Percentiles rank a stretch among this genome's conserved stretches.
Evolutionary conservation across 2,888 invertebrate species (phyloP).

Genomic region (Amphipoea lucens): DNA sequence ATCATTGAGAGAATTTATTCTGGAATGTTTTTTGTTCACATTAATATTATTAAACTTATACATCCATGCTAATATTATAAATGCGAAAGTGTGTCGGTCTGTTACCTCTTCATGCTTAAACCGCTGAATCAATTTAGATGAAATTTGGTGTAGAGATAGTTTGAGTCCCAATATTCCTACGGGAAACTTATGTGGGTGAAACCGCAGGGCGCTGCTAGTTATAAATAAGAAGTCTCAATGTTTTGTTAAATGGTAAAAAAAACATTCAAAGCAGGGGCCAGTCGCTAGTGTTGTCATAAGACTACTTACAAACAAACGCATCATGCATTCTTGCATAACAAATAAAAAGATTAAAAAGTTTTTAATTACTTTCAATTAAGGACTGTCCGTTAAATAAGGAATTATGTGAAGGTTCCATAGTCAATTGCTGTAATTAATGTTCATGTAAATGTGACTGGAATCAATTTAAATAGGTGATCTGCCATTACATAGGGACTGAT

Average conservation of each 20-base stretch:
- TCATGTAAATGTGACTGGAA: constrained; percentile 32
- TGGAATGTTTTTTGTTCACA: not conserved
- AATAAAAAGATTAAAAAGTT: constrained; percentile 10
- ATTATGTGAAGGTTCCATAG: constrained; percentile 53
- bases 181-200: too few relatives aligned
- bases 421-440: constrained; percentile 51
- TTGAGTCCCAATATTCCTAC: too few relatives aligned
- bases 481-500: constrained; percentile 36
- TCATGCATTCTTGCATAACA: constrained; percentile 3
- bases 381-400: constrained; percentile 38
- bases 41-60: not conserved
- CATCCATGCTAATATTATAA: too few relatives aligned
- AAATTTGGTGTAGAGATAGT: too few relatives aligned
- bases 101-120: too few relatives aligned
- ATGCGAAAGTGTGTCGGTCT: too few relatives aligned
- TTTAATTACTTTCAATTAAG: constrained; percentile 47
- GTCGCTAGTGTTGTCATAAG: not conserved
- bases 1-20: not conserved
- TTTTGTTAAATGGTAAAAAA: not conserved
- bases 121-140: too few relatives aligned
- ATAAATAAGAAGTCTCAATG: too few relatives aligned
- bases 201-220: not conserved
- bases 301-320: not conserved
- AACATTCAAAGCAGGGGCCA: not conserved
- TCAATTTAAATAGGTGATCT: constrained; percentile 49